A percentile compares a stretch with the other conserved stretches of the same genome.
phyloP scores from a whole-genome alignment of 1,140 invertebrate species.

The Probaryconus sp. region DNA sequence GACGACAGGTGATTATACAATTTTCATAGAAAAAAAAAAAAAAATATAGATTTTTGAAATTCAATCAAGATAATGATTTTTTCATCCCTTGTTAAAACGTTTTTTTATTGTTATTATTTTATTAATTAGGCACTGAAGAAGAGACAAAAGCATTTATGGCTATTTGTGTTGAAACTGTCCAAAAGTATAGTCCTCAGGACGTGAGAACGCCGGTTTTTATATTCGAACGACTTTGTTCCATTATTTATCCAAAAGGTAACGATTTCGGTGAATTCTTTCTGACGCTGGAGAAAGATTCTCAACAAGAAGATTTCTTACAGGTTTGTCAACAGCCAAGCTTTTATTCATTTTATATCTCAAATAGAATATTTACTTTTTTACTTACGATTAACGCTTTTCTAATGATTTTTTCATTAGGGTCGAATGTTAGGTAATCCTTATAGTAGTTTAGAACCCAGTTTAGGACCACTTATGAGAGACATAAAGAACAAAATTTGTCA shows the following conservation, averaged over 20 bases:
- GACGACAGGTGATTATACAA: constrained; percentile 85
- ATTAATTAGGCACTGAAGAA: constrained; percentile 88
- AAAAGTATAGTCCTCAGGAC: constrained; percentile 94
- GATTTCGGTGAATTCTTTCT: constrained; percentile 98
- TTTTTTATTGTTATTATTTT: too few relatives aligned
- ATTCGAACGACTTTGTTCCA: constrained; percentile 97
- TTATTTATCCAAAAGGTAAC: constrained; percentile 98
- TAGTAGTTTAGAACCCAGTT: constrained; percentile 93
- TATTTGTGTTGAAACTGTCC: constrained; percentile 96
- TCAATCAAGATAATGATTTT: too few relatives aligned
- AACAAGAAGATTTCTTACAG: constrained; percentile 98
- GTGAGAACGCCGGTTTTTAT: constrained; percentile 97
- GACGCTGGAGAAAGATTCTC: constrained; percentile 97
- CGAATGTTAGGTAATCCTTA: constrained; percentile 99
- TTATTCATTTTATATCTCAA: too few relatives aligned
- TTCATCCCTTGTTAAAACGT: too few relatives aligned
- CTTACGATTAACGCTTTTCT: too few relatives aligned
- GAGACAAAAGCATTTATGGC: constrained; percentile 98
- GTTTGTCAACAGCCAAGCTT: too few relatives aligned
- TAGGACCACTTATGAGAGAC: constrained; percentile 98
- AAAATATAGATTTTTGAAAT: too few relatives aligned
- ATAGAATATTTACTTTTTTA: too few relatives aligned
- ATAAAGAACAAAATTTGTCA: constrained; percentile 99
- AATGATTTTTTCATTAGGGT: too few relatives aligned
- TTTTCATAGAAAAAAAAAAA: background rate